Base-by-base conservation (phyloP, 2,797 vertebrate genomes). In the Cygnus olor region DNA sequence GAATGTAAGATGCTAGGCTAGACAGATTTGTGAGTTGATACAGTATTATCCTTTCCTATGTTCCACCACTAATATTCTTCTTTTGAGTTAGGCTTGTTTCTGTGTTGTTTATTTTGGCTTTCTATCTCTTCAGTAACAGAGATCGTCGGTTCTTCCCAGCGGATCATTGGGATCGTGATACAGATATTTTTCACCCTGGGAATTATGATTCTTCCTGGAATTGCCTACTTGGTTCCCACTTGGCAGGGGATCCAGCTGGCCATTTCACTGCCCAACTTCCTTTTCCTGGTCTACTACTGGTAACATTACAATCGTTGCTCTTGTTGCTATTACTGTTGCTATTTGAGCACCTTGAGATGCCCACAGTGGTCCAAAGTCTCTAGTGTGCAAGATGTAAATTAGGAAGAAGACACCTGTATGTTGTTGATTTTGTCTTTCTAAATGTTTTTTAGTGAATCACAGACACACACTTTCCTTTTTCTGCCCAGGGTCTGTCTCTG, bases 161-260 rank as follows among this genome's bases (percentile, higher is more conserved):
- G 99, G 56, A 98, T 98, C 2, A 98, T 99, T 90, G 99, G 99
- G 32, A 98, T 99, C 2, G 65, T 98, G 51, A 99, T 99, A 95
- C 99, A 99, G 97, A 98, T 99, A 91, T 98, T 99, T 97, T 99
- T 99, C 98, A 99, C 99, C 8, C 58, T 99, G 11, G 99, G 99
- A 65, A 96, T 99, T 95, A 98, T 99, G 90, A 71, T 99, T 88
- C 98, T 99, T 51, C 98, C 99, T 77, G 98, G 99, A 96, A 98
- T 99, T 49, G 99, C 99, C 24, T 99, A 99, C 96, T 98, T 98
- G 89, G 98, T 99, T 96, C 97, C 98, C 14, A 98, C 97, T 66
- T 99, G 99, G 99, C 98, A 99, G 85, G 99, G 99, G 97, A 96
- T 99, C 78, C 99, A 99, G 95, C 97, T 99, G 38, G 98, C 97